A percentile compares a stretch with the other conserved stretches of the same genome.
phyloP scores from a whole-genome alignment of 2,888 invertebrate species.

The Tryphoninae sp. region DNA sequence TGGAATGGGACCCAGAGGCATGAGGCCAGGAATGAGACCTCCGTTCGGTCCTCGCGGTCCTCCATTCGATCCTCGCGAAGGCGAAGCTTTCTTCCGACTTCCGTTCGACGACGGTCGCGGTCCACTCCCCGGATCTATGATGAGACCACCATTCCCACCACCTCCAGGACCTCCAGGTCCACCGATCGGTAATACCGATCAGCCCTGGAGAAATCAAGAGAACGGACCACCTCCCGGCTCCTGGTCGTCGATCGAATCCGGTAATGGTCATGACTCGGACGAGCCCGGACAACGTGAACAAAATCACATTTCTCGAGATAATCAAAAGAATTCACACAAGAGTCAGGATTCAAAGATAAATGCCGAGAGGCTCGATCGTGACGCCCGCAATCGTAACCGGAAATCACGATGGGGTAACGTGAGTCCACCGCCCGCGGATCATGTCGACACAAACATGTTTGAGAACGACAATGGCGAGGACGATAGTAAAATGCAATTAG shows the following conservation, averaged over 20 bases:
- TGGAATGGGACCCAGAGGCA: constrained; percentile 79
- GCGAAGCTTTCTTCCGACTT: constrained; percentile 76
- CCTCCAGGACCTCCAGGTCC: constrained; percentile 62
- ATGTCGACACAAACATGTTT: constrained; percentile 48
- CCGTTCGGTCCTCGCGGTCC: constrained; percentile 77
- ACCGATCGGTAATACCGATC: constrained; percentile 68
- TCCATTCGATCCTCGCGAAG: constrained; percentile 75
- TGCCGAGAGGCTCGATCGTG: constrained; percentile 49
- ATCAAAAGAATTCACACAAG: constrained; percentile 63
- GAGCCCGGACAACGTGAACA: constrained; percentile 54
- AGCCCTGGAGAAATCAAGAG: constrained; percentile 74
- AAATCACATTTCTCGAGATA: constrained; percentile 66
- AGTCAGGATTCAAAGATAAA: constrained; percentile 63
- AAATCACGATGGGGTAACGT: constrained; percentile 73
- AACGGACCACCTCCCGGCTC: constrained; percentile 69
- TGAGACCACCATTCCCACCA: constrained; percentile 65
- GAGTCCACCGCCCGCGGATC: constrained; percentile 69
- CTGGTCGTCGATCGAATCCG: constrained; percentile 68
- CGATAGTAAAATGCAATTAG: constrained; percentile 53
- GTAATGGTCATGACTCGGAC: constrained; percentile 65
- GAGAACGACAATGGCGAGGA: constrained; percentile 57
- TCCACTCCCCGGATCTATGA: constrained; percentile 65
- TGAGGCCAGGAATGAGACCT: constrained; percentile 78
- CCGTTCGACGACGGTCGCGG: constrained; percentile 76
- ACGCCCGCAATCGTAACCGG: constrained; percentile 73